A percentile compares a stretch with the other conserved stretches of the same genome.
Evolutionary conservation across 2,113 vertebrate species (phyloP).

Genomic region (Puma concolor): DNA sequence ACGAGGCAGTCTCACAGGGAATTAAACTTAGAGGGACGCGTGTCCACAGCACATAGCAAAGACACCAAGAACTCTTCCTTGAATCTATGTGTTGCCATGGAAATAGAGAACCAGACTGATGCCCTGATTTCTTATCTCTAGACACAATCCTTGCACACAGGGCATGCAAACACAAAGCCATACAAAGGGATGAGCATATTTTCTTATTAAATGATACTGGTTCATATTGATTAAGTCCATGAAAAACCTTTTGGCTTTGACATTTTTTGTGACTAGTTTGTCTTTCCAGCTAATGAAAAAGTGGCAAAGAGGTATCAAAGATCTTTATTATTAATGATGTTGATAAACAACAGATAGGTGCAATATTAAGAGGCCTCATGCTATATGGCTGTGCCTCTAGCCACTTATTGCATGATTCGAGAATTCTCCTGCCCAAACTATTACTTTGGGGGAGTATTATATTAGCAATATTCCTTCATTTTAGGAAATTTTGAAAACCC

Average conservation of each 20-base stretch:
- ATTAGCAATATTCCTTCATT: neutral
- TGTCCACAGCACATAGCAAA: neutral
- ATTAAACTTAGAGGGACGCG: neutral
- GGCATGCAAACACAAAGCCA: neutral
- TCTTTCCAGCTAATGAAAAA: constrained; percentile 32
- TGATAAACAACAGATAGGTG: neutral
- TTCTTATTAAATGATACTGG: neutral
- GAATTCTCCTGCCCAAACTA: neutral
- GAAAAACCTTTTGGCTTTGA: neutral
- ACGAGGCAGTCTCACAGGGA: neutral
- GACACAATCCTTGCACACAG: constrained; percentile 24
- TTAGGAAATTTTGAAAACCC: neutral
- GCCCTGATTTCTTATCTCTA: neutral
- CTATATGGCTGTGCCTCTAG: neutral
- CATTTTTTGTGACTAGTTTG: neutral
- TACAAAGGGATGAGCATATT: neutral
- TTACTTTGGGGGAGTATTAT: neutral
- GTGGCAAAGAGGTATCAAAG: neutral
- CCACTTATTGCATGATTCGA: neutral
- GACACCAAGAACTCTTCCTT: neutral
- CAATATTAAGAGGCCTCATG: neutral
- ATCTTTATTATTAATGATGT: neutral
- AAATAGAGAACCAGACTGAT: constrained; percentile 50
- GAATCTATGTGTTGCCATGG: constrained; percentile 54
- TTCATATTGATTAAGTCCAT: neutral